Evolutionary conservation across 2,888 invertebrate genomes (phyloP).

Genomic region (Lobophora halterata): DNA sequence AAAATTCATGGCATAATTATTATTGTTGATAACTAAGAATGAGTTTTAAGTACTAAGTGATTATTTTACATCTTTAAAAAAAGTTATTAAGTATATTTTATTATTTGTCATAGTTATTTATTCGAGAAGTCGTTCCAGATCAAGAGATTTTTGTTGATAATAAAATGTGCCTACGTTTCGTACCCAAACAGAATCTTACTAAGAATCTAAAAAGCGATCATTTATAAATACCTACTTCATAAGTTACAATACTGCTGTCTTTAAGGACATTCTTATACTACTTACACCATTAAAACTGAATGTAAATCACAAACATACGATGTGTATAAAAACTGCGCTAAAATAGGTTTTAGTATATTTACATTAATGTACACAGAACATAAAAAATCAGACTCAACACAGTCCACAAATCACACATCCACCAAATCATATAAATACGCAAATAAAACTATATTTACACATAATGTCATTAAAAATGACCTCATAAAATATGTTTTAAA

Average conservation of each 20-base stretch:
- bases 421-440: slow-evolving; percentile 55
- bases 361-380: slow-evolving; percentile 57
- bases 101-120: slow-evolving; percentile 4
- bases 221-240: slow-evolving; percentile 59
- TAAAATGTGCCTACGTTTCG: too few relatives aligned
- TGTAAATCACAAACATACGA: slow-evolving; percentile 58
- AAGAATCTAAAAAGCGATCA: slow-evolving; percentile 26
- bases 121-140: slow-evolving; percentile 21
- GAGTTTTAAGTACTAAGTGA: too few relatives aligned
- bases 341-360: slow-evolving; percentile 41
- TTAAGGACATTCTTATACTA: slow-evolving; percentile 49
- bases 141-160: slow-evolving; percentile 6
- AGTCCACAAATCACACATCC: slow-evolving; percentile 42
- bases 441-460: slow-evolving; percentile 69
- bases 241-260: slow-evolving; percentile 66
- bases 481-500: slow-evolving; percentile 37
- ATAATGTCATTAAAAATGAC: slow-evolving; percentile 54
- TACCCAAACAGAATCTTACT: slow-evolving; percentile 16
- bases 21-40: too few relatives aligned
- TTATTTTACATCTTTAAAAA: too few relatives aligned
- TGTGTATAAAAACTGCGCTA: slow-evolving; percentile 28
- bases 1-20: slow-evolving; percentile 23
- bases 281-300: slow-evolving; percentile 54
- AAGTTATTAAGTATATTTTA: too few relatives aligned
- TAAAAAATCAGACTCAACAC: slow-evolving; percentile 39